Evolutionary conservation across 92 coral and sea anemone species (phyloP).

Genomic region (Bergia sp.): DNA sequence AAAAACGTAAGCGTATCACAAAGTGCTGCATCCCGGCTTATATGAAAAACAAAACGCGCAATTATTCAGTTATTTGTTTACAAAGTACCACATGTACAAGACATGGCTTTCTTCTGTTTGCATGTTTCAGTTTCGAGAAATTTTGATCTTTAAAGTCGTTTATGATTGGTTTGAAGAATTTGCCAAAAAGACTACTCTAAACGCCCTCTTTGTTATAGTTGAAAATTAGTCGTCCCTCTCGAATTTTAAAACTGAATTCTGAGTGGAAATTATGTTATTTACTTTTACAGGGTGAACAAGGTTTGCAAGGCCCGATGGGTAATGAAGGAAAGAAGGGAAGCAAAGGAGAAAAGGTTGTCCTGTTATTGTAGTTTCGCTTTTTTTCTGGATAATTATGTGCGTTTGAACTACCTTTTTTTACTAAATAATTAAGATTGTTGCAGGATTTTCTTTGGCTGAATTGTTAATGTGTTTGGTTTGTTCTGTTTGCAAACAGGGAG

Average conservation of each 20-base stretch:
- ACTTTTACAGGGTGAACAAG: constrained; percentile 18
- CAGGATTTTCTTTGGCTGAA: background rate
- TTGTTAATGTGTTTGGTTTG: background rate
- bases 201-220: no score
- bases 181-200: background rate
- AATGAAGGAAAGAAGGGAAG: constrained; percentile 20
- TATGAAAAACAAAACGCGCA: no score
- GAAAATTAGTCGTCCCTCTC: background rate
- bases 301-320: constrained; percentile 27
- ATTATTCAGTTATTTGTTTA: no score
- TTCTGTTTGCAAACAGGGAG: constrained; percentile 5
- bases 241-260: background rate
- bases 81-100: no score
- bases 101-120: no score
- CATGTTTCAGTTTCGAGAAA: no score
- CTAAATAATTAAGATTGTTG: background rate
- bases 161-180: no score
- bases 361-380: background rate
- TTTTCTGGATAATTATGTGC: background rate
- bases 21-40: no score
- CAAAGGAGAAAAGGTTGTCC: constrained; percentile 36
- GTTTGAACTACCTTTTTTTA: background rate
- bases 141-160: no score
- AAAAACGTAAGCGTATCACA: no score
- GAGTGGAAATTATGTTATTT: background rate